These are phyloP conservation scores for Octomys mimax DNA, from an alignment of 2,797 vertebrate genomes.

Conservation along the genomic window DNA sequence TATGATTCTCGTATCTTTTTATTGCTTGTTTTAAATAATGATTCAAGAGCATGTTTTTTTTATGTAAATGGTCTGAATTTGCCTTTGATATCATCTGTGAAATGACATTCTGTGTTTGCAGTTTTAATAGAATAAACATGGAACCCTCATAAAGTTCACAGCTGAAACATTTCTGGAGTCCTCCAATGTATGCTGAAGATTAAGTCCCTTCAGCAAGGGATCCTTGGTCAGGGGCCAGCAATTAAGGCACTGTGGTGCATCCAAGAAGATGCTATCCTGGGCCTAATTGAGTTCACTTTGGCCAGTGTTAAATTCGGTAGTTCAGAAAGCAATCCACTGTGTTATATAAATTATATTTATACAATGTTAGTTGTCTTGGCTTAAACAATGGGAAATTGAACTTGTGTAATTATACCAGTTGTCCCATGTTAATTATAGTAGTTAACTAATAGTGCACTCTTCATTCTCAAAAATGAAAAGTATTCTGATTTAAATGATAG, in stretches of 20 bases:
- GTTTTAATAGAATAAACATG: slow-evolving; percentile 82
- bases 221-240: slow-evolving; percentile 85
- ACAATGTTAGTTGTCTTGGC: not conserved
- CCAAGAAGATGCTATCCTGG: slow-evolving; percentile 88
- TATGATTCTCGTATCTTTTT: not conserved
- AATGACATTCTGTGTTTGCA: slow-evolving; percentile 78
- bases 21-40: slow-evolving; percentile 56
- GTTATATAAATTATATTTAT: not conserved
- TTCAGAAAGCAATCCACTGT: slow-evolving; percentile 10
- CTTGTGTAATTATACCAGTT: not conserved
- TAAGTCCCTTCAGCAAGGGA: slow-evolving; percentile 86
- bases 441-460: not conserved
- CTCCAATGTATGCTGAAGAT: slow-evolving; percentile 87
- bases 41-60: not conserved
- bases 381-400: slow-evolving; percentile 14
- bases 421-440: not conserved
- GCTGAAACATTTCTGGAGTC: slow-evolving; percentile 87
- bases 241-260: slow-evolving; percentile 86
- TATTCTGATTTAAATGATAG: slow-evolving; percentile 9
- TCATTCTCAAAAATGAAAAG: not conserved
- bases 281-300: slow-evolving; percentile 90
- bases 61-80: slow-evolving; percentile 65
- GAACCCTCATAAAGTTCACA: slow-evolving; percentile 86
- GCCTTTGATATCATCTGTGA: slow-evolving; percentile 77
- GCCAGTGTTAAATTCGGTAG: slow-evolving; percentile 84